Evolutionary conservation across 2,797 vertebrate genomes (phyloP), one percentile per base, ranked within the genome.

Genomic region (Gadopsis marmoratus): DNA sequence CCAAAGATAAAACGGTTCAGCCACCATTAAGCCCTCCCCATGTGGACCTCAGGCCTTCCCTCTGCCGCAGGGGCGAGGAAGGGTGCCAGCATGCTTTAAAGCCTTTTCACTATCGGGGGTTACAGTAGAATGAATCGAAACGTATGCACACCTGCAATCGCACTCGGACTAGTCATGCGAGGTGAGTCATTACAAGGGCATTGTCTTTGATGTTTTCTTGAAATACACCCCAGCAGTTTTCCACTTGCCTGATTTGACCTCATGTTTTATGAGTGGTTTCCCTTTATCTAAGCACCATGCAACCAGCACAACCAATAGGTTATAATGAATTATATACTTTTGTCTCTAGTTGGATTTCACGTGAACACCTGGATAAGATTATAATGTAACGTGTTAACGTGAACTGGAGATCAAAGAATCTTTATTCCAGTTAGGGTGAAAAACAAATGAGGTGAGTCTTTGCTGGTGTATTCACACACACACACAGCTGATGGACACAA

Each of bases 181-280:
- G 14, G 4, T 45, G 50, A 70, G 55, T 70, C 71, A 81, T 68
- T 5, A 17, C 11, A 23, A n/a, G 11, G 3, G 0, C 7, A 11
- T 13, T 35, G 2, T n/a, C 7, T 26, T 41, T 62, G 0, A 37
- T 55, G 43, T 7, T 56, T 29, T 47, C 3, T 62, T 4, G 17
- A 16, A 10, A 9, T 33, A 0, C 1, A 1, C 1, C 8, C 31
- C 5, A 14, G 1, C 4, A 35, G 0, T 11, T 54, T 45, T 9
- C 9, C 6, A 3, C 14, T 35, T 21, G 19, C 0, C 10, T 59
- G 17, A 58, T 61, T 9, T 74, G 26, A 51, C 54, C 16, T 45
- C 3, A 21, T 4, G 5, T 16, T 17, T n/a, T 14, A 10, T 16
- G 55, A 5, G 21, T 4, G 4, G 21, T 47, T 61, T 39, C 4